These are phyloP conservation scores for Lemur catta DNA, from an alignment of 2,797 vertebrate genomes.

Conservation along the genomic window DNA sequence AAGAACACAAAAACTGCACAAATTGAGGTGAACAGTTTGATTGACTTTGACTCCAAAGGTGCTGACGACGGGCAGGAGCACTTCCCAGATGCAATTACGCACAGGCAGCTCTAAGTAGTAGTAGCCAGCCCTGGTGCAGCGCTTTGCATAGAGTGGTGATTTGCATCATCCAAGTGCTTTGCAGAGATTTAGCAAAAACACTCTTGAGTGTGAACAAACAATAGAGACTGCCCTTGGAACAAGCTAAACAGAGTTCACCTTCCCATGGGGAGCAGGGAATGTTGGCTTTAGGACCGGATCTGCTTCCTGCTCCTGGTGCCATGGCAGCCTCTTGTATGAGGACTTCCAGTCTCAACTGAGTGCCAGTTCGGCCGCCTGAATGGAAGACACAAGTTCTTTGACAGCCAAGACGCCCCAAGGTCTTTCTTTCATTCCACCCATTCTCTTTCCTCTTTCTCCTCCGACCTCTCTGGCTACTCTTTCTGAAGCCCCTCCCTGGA, in stretches of 20 bases:
- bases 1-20: neutral
- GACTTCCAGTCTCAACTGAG: neutral
- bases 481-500: neutral
- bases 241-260: neutral
- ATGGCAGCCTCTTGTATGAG: neutral
- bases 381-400: neutral
- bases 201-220: neutral
- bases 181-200: neutral
- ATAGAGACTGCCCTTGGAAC: neutral
- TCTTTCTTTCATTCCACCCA: neutral
- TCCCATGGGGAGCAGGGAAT: neutral
- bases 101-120: accelerated
- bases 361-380: neutral
- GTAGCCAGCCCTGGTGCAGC: accelerated
- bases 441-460: neutral
- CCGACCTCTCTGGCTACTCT: neutral
- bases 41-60: neutral
- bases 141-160: neutral
- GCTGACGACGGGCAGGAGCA: neutral
- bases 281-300: neutral
- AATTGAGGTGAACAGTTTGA: neutral
- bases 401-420: neutral
- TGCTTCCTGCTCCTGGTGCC: neutral
- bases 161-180: neutral
- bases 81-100: neutral